Evolutionary conservation across 2,113 vertebrate species (phyloP).

Genomic region (Hippolais icterina): DNA sequence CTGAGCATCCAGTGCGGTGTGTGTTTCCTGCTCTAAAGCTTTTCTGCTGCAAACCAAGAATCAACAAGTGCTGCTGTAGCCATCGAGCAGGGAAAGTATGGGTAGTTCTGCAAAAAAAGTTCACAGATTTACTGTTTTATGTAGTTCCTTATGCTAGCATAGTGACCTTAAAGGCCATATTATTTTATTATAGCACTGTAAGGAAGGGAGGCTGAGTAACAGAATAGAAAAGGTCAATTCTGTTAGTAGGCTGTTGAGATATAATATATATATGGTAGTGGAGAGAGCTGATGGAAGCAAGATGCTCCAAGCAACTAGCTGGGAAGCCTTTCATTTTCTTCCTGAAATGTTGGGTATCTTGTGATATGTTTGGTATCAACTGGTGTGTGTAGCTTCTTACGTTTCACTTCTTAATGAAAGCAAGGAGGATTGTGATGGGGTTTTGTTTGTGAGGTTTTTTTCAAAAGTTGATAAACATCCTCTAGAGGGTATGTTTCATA

Average conservation of each 20-base stretch:
- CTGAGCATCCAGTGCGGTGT: no score
- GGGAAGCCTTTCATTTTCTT: neutral
- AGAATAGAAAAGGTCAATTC: neutral
- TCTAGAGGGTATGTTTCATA: neutral
- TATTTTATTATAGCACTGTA: neutral
- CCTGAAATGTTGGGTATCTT: neutral
- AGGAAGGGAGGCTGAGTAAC: neutral
- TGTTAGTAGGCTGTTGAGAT: neutral
- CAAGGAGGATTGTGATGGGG: neutral
- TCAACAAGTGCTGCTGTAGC: conserved; percentile 11
- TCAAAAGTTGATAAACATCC: neutral
- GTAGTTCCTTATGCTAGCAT: neutral
- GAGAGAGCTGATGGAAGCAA: neutral
- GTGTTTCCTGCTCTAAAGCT: neutral
- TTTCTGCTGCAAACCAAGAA: neutral
- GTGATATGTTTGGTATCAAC: neutral
- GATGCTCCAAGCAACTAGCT: neutral
- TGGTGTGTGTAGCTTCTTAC: neutral
- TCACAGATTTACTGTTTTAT: neutral
- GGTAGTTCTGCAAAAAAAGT: neutral
- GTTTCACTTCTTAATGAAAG: neutral
- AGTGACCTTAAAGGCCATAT: neutral
- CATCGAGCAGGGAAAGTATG: neutral
- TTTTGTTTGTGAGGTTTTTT: neutral
- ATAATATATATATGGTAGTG: neutral